Percentiles rank a stretch among this genome's conserved stretches.
phyloP scores from a whole-genome alignment of 2,797 vertebrate species.

The Pristis pectinata region DNA sequence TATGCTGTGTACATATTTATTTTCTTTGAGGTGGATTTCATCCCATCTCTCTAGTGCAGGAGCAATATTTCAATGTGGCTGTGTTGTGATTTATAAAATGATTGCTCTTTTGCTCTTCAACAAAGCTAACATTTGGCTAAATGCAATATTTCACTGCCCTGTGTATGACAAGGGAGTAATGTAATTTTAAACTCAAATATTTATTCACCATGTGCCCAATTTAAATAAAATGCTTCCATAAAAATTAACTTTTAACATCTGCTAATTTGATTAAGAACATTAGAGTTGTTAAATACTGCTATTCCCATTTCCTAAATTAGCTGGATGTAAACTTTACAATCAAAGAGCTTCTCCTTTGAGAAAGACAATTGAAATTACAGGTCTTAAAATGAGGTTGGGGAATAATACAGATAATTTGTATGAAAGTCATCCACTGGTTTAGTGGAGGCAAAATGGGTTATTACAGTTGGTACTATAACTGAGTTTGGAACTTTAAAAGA shows the following conservation, averaged over 20 bases:
- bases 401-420: neutral
- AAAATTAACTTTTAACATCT: neutral
- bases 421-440: neutral
- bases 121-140: neutral
- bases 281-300: neutral
- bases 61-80: neutral
- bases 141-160: neutral
- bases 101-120: neutral
- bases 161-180: neutral
- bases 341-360: neutral
- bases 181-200: neutral
- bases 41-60: too few species aligned
- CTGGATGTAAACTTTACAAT: neutral
- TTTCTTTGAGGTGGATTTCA: neutral
- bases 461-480: neutral
- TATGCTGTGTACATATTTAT: neutral
- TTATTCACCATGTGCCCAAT: neutral
- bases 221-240: neutral
- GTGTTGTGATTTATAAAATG: neutral
- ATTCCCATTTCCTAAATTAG: constrained; percentile 6
- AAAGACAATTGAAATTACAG: neutral
- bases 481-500: neutral
- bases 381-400: neutral
- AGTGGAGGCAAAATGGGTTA: neutral
- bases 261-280: constrained; percentile 10